Conservation (phyloP, 2,797 vertebrate species). For the Aulostomus chinensis region DNA sequence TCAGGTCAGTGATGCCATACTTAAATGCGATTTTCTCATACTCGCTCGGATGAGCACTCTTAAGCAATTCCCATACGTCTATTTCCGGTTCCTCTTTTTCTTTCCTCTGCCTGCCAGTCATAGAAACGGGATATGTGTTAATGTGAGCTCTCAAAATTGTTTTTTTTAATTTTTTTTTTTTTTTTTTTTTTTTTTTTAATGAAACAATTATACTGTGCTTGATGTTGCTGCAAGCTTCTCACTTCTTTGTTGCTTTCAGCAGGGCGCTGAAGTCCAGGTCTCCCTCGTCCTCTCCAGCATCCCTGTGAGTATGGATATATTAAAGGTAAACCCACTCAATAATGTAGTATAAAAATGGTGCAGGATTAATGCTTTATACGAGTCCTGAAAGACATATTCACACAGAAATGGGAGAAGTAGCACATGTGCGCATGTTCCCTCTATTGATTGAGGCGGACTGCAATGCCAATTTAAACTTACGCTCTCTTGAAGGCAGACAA, state of each 20-base stretch:
- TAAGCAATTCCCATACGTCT: constrained; percentile 89
- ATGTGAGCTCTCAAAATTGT: too few relatives aligned
- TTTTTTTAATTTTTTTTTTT: neutral
- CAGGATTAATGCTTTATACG: too few relatives aligned
- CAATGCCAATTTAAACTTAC: too few relatives aligned
- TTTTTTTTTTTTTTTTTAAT: neutral
- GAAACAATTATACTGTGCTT: neutral
- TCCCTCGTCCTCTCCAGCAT: constrained; percentile 80
- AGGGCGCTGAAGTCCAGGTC: constrained; percentile 90
- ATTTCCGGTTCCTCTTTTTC: constrained; percentile 69
- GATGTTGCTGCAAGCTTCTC: constrained; percentile 33
- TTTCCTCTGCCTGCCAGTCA: constrained; percentile 72
- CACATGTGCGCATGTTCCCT: constrained; percentile 3
- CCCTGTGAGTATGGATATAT: constrained; percentile 59
- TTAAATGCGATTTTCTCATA: constrained; percentile 92
- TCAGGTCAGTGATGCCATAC: constrained; percentile 92
- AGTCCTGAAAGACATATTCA: too few relatives aligned
- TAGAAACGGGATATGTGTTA: too few relatives aligned
- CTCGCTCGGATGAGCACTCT: constrained; percentile 89
- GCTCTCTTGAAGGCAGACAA: constrained; percentile 82
- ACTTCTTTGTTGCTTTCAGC: constrained; percentile 88
- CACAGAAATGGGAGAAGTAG: constrained; percentile 6
- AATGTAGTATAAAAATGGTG: too few relatives aligned
- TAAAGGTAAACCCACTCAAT: too few relatives aligned
- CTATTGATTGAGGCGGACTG: too few relatives aligned